phyloP scores from a whole-genome alignment of 2,888 invertebrate genomes.

The Ectemnius cavifrons region DNA sequence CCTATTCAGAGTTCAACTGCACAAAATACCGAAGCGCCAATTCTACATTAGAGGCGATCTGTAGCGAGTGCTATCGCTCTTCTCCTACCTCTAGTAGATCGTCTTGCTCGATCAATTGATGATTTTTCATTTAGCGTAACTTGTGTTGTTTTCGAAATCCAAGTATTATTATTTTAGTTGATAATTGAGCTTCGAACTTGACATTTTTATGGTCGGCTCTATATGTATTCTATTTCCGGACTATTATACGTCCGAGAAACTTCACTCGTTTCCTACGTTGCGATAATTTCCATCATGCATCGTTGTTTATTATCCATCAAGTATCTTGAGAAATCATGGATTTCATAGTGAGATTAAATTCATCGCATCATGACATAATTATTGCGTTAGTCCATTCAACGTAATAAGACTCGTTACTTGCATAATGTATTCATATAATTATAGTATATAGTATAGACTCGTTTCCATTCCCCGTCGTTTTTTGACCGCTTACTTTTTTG shows the following conservation, averaged over 20 bases:
- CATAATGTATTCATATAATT: slow-evolving; percentile 38
- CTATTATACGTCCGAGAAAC: background rate
- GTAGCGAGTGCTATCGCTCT: slow-evolving; percentile 32
- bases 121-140: background rate
- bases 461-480: slow-evolving; percentile 57
- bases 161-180: too few species aligned
- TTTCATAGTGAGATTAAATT: slow-evolving; percentile 10
- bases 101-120: slow-evolving; percentile 23
- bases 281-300: too few species aligned
- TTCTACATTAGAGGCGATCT: slow-evolving; percentile 29
- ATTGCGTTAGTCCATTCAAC: slow-evolving; percentile 59
- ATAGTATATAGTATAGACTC: slow-evolving; percentile 51
- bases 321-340: slow-evolving; percentile 28
- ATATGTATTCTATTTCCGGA: too few species aligned
- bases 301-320: slow-evolving; percentile 30
- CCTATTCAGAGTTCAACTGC: slow-evolving; percentile 54
- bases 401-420: slow-evolving; percentile 50
- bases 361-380: slow-evolving; percentile 40
- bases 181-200: too few species aligned
- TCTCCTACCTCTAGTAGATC: slow-evolving; percentile 48
- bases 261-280: background rate
- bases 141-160: background rate
- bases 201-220: too few species aligned
- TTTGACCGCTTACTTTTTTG: slow-evolving; percentile 57
- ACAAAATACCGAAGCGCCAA: slow-evolving; percentile 47